phyloP scores from a whole-genome alignment of 2,888 invertebrate species.

The Pristionchus exspectatus region DNA sequence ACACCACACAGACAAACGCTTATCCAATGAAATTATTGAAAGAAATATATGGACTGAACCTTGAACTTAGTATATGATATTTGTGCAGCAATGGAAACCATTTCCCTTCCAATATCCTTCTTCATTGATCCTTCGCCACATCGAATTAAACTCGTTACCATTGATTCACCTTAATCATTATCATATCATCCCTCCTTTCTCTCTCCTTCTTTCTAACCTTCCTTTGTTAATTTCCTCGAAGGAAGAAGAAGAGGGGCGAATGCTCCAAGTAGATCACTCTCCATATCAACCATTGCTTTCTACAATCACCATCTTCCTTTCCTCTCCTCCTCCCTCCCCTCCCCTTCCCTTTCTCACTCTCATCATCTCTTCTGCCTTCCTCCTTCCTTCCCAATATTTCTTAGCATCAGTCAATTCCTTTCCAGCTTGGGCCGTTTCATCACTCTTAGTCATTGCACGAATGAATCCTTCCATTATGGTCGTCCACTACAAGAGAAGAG shows the following conservation, averaged over 20 bases:
- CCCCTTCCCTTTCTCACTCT: background rate
- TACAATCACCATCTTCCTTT: background rate
- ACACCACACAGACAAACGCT: background rate
- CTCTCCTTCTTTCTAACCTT: background rate
- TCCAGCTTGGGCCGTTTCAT: background rate
- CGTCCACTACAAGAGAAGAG: background rate
- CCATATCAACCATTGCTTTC: constrained; percentile 26
- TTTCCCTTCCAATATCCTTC: background rate
- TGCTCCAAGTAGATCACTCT: constrained; percentile 46
- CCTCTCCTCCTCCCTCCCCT: background rate
- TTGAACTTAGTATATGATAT: background rate
- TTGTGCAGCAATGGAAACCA: constrained; percentile 27
- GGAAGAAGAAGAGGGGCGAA: constrained; percentile 47
- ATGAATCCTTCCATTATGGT: background rate
- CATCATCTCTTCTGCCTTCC: constrained; percentile 50
- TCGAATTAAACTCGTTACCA: background rate
- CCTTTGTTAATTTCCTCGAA: background rate
- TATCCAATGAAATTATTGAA: background rate
- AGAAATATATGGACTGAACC: background rate
- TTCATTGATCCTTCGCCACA: constrained; percentile 27
- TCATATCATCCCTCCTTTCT: background rate
- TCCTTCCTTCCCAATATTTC: constrained; percentile 50
- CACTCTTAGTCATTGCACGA: background rate
- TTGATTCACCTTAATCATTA: constrained; percentile 5
- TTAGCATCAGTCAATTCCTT: constrained; percentile 2